Percentiles rank a stretch among this genome's conserved stretches.
Conservation (phyloP, 2,888 invertebrate species). For the Drosophila ezoana region DNA sequence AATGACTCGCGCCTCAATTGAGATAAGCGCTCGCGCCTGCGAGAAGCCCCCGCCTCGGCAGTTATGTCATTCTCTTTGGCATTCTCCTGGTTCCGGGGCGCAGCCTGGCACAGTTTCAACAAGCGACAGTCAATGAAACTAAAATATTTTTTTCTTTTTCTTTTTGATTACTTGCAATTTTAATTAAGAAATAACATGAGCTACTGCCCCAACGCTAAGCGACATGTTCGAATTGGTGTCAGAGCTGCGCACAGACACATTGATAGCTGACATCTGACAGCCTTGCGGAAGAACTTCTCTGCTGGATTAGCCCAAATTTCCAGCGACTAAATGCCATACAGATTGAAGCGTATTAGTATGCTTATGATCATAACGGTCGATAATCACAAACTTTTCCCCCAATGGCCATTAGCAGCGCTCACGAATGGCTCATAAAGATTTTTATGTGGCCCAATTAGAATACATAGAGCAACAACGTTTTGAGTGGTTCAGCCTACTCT, state of each 20-base stretch:
- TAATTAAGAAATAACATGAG: constrained; percentile 65
- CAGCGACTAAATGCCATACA: constrained; percentile 20
- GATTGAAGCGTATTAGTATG: constrained; percentile 12
- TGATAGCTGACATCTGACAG: constrained; percentile 57
- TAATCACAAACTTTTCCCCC: constrained; percentile 21
- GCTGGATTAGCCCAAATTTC: constrained; percentile 59
- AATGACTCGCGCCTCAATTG: constrained; percentile 73
- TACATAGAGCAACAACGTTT: not conserved
- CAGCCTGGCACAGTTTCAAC: constrained; percentile 54
- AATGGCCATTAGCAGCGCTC: constrained; percentile 15
- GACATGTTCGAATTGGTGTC: constrained; percentile 59
- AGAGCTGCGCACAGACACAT: constrained; percentile 41
- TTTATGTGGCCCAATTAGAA: constrained; percentile 21
- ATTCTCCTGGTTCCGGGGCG: constrained; percentile 35
- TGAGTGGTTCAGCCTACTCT: not conserved
- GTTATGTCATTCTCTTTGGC: constrained; percentile 70
- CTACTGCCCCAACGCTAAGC: constrained; percentile 12
- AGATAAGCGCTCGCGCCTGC: constrained; percentile 61
- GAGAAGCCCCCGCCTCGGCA: constrained; percentile 29
- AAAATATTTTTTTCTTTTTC: constrained; percentile 24
- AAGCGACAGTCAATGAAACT: constrained; percentile 44
- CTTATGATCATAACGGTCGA: constrained; percentile 14
- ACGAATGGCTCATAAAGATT: constrained; percentile 15
- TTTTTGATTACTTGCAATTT: constrained; percentile 65
- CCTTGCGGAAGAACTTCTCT: constrained; percentile 12